Evolutionary conservation across 2,797 vertebrate species (phyloP), one percentile per base, ranked within the genome.

Genomic region (Cacajao melanocephalus): DNA sequence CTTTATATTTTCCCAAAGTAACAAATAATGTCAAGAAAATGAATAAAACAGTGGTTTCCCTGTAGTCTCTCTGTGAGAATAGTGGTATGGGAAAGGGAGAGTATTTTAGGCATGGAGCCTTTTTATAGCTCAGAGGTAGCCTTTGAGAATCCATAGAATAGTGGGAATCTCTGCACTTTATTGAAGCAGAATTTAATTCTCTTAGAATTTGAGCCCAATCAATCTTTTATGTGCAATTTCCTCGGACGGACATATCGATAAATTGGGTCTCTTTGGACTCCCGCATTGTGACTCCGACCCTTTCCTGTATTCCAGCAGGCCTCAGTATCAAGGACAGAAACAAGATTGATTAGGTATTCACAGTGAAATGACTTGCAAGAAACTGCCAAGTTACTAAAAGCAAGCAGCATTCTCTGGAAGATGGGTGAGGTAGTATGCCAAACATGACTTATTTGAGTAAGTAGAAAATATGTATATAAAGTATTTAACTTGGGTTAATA

Each of bases 11-110:
- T 70, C 48, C 46, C 4, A 75, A 93, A 93, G 79, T 73, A 88
- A 73, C 78, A 76, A 78, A n/a, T 41, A n/a, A 81, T 96, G 92
- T 93, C 12, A 94, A 76, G 4, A 73, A 81, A 93, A 75, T 73
- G 17, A 64, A 57, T 72, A 33, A 79, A 72, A 88, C 10, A 13
- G 9, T 72, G 4, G 1, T 58, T 96, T 85, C 1, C 10, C 17
- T 6, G 1, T 46, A 52, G 11, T 88, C 2, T 57, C 20, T 36
- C 14, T 82, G 7, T 75, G 44, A 86, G 26, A 79, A 79, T 19
- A 79, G 1, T 57, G 4, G 3, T 44, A 20, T 78, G 44, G 13
- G 14, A 13, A 82, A 78, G 83, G 44, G 39, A 81, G 11, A 58
- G 33, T 75, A 15, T 6, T 90, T 88, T 57, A 85, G 61, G 10